These are phyloP conservation scores for Epinephelus cyanopodus DNA, from an alignment of 2,113 vertebrate species.

Conservation along the genomic window DNA sequence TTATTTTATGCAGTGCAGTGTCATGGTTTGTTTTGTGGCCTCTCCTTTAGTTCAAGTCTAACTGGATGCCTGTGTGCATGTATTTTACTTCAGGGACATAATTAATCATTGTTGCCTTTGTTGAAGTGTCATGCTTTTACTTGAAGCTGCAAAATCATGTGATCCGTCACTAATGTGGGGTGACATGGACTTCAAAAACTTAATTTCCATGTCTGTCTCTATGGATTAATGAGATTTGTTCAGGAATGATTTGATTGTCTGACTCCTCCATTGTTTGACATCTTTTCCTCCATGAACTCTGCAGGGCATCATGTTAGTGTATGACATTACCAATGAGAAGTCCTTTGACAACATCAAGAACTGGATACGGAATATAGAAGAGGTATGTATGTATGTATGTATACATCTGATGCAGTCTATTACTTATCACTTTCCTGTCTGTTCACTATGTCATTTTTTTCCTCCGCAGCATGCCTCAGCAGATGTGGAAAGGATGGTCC, in stretches of 20 bases:
- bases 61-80: slow-evolving; percentile 22
- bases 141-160: slow-evolving; percentile 12
- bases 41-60: slow-evolving; percentile 34
- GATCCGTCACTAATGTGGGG: not conserved
- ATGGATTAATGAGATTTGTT: not conserved
- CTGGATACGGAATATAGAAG: slow-evolving; percentile 98
- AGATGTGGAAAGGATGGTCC: slow-evolving; percentile 97
- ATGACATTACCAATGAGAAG: slow-evolving; percentile 97
- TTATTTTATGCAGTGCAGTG: not conserved
- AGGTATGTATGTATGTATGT: too few species aligned
- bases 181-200: not conserved
- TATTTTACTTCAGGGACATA: not conserved
- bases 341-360: slow-evolving; percentile 98
- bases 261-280: not conserved
- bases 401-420: not conserved
- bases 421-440: not conserved
- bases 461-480: slow-evolving; percentile 92
- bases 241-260: not conserved
- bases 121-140: not conserved
- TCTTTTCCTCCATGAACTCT: slow-evolving; percentile 6
- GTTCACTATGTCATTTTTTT: not conserved
- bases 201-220: not conserved
- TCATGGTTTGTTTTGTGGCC: slow-evolving; percentile 14
- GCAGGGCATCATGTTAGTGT: slow-evolving; percentile 97
- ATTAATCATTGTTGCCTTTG: not conserved